Conservation (phyloP, 2,888 invertebrate genomes). For the Drepanosiphum platanoidis region DNA sequence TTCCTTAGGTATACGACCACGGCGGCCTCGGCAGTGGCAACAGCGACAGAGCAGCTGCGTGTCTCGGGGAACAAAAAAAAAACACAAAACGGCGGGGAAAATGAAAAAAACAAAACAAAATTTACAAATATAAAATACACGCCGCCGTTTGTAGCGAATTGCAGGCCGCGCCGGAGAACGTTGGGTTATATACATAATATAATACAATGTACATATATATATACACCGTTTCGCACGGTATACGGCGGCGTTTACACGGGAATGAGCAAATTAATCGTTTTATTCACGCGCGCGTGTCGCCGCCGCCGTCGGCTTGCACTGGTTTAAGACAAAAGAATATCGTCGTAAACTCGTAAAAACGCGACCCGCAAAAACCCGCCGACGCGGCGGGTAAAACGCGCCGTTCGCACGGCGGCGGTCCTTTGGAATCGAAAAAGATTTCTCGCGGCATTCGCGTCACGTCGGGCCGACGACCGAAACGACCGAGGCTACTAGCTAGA, state of each 20-base stretch:
- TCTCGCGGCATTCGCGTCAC: no score
- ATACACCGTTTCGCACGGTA: neutral
- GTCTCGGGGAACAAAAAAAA: neutral
- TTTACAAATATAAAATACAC: neutral
- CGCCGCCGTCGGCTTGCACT: neutral
- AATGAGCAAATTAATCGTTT: slow-evolving; percentile 23
- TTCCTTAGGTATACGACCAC: neutral
- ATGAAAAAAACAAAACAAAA: no score
- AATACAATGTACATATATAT: neutral
- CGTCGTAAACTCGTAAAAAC: no score
- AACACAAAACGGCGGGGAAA: no score
- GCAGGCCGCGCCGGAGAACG: neutral
- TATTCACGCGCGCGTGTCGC: slow-evolving; percentile 16
- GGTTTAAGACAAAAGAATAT: neutral
- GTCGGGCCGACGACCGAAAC: neutral
- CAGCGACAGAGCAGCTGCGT: neutral
- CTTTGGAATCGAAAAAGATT: neutral
- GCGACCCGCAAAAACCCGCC: no score
- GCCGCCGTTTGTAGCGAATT: neutral
- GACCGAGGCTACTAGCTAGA: no score
- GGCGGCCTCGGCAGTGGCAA: slow-evolving; percentile 7
- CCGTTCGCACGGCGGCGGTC: neutral
- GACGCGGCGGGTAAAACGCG: no score
- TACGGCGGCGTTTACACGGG: slow-evolving; percentile 21
- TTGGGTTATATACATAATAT: no score